Conservation (phyloP, 2,113 vertebrate genomes). For the Toxostoma redivivum region DNA sequence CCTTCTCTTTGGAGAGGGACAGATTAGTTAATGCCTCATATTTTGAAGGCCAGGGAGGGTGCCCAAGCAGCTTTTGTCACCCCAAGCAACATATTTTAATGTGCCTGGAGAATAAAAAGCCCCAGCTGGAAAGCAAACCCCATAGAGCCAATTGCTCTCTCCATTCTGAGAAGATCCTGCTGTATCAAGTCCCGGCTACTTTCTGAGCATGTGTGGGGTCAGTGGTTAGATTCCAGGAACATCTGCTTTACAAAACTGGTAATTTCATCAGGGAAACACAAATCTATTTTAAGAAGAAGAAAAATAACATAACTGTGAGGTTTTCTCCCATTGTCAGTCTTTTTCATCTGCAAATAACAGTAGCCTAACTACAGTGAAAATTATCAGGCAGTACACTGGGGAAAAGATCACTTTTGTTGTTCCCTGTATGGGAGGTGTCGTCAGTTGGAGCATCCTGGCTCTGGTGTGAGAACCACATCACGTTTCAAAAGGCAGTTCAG, state of each 20-base stretch:
- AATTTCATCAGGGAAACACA: not conserved
- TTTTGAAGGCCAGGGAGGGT: not conserved
- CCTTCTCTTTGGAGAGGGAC: not conserved
- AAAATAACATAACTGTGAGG: accelerated
- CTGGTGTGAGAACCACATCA: accelerated
- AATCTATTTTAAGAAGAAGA: not conserved
- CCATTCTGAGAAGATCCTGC: not conserved
- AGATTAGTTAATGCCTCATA: not conserved
- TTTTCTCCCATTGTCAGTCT: not conserved
- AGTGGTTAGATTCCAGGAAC: not conserved
- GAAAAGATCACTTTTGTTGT: not conserved
- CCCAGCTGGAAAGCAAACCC: not conserved
- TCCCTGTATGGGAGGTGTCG: not conserved
- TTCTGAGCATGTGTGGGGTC: accelerated
- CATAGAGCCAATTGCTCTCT: not conserved
- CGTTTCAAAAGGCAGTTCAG: not conserved
- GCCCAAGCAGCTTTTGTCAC: not conserved
- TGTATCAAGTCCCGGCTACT: accelerated
- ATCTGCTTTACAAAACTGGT: not conserved
- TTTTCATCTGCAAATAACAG: not conserved
- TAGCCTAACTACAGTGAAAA: not conserved
- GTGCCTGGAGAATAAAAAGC: not conserved
- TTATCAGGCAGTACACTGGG: not conserved
- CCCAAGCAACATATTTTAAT: not conserved
- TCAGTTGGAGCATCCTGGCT: not conserved